Percentiles rank a stretch among this genome's conserved stretches.
phyloP scores from a whole-genome alignment of 1,140 invertebrate species.

The Megalonaias nervosa region DNA sequence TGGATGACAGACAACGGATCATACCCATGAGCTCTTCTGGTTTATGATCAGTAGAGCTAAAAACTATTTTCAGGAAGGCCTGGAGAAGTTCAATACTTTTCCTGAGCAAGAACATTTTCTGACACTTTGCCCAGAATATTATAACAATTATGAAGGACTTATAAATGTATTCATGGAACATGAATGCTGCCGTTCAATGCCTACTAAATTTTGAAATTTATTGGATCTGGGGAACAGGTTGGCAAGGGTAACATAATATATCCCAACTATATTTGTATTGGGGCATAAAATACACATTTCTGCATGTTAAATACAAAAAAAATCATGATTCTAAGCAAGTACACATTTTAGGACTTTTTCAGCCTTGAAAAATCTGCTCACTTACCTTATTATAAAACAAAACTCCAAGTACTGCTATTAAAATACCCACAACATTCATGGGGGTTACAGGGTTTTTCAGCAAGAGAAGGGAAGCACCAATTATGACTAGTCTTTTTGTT shows the following conservation, averaged over 20 bases:
- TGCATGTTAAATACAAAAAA: neutral
- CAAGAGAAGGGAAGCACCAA: slow-evolving; percentile 89
- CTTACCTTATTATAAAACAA: slow-evolving; percentile 85
- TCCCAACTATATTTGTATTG: neutral
- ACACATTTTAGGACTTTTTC: slow-evolving; percentile 1
- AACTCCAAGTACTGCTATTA: slow-evolving; percentile 90
- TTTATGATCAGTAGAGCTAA: too few relatives aligned
- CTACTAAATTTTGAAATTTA: slow-evolving; percentile 4
- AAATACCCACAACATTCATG: slow-evolving; percentile 92
- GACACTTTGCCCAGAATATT: too few relatives aligned
- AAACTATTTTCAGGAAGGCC: too few relatives aligned
- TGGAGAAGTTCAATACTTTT: too few relatives aligned
- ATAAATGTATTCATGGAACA: too few relatives aligned
- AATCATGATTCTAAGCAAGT: neutral
- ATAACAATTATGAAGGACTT: too few relatives aligned
- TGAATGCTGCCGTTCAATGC: neutral
- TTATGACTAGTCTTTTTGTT: slow-evolving; percentile 96
- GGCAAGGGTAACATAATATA: neutral
- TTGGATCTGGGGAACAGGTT: neutral
- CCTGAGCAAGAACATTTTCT: too few relatives aligned
- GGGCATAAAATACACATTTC: neutral
- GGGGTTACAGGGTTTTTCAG: slow-evolving; percentile 93
- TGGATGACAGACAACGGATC: too few relatives aligned
- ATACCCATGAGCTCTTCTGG: too few relatives aligned
- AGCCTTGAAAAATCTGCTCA: neutral